A percentile compares a stretch with the other conserved stretches of the same genome.
Conservation (phyloP, 2,888 invertebrate species). For the Cosmia trapezina region DNA sequence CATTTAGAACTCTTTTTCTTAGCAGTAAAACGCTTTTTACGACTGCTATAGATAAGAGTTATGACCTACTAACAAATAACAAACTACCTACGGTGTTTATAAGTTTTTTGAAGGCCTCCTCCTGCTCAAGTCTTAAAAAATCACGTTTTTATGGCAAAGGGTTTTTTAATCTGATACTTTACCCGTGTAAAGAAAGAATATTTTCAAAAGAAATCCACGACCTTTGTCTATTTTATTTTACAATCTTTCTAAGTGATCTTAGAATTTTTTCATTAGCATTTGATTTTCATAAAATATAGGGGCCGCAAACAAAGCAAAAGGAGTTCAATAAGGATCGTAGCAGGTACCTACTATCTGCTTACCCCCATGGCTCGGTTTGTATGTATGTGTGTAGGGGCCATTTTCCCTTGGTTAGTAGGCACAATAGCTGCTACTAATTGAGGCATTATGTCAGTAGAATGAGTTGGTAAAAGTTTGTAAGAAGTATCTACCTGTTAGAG, state of each 20-base stretch:
- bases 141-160: constrained; percentile 17
- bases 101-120: constrained; percentile 22
- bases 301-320: too few species aligned
- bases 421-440: too few species aligned
- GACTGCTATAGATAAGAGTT: constrained; percentile 44
- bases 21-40: constrained; percentile 48
- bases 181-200: background rate
- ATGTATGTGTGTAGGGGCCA: too few species aligned
- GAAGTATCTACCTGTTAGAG: too few species aligned
- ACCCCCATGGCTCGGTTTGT: too few species aligned
- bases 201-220: background rate
- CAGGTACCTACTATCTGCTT: too few species aligned
- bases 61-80: constrained; percentile 47
- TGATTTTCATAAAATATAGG: too few species aligned
- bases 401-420: too few species aligned
- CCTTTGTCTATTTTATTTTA: background rate
- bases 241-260: background rate
- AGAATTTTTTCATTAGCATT: background rate
- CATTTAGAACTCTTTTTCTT: constrained; percentile 49
- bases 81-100: constrained; percentile 32
- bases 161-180: background rate
- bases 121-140: constrained; percentile 5
- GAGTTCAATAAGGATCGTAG: too few species aligned
- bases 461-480: too few species aligned
- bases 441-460: too few species aligned